Evolutionary conservation across 2,888 invertebrate species (phyloP).

Genomic region (Branchellion lobata): DNA sequence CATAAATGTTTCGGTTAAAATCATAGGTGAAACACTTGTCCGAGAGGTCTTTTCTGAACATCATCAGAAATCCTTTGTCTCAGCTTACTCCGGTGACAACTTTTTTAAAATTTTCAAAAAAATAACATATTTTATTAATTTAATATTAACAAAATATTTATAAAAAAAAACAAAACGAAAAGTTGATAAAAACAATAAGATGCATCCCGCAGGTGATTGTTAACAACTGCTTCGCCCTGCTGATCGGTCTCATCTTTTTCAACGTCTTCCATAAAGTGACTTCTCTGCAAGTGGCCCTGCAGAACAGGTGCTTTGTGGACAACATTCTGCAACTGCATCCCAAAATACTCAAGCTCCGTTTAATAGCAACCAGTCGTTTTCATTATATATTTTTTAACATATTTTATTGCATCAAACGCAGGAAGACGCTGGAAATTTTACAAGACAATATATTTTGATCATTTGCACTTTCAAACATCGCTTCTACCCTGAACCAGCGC

Average conservation of each 20-base stretch:
- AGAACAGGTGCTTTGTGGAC: constrained; percentile 58
- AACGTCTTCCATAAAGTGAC: constrained; percentile 55
- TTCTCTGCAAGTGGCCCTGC: constrained; percentile 55
- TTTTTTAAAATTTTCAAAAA: too few relatives aligned
- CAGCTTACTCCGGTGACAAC: not conserved
- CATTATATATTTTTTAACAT: not conserved
- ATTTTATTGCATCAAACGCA: not conserved
- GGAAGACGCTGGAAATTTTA: not conserved
- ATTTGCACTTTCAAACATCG: too few relatives aligned
- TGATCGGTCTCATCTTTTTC: constrained; percentile 61
- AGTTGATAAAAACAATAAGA: too few relatives aligned
- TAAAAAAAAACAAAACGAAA: too few relatives aligned
- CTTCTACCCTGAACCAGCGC: too few relatives aligned
- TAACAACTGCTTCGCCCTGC: constrained; percentile 57
- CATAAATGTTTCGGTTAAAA: too few relatives aligned
- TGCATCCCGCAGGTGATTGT: constrained; percentile 56
- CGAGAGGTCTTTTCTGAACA: not conserved
- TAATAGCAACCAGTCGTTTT: not conserved
- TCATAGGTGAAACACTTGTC: not conserved
- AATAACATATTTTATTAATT: too few relatives aligned
- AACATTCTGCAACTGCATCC: too few relatives aligned
- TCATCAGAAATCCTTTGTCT: not conserved
- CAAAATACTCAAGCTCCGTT: not conserved
- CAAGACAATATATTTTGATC: too few relatives aligned
- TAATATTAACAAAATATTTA: too few relatives aligned